phyloP scores from a whole-genome alignment of 2,797 vertebrate species.

The Sebastes wilsoni region DNA sequence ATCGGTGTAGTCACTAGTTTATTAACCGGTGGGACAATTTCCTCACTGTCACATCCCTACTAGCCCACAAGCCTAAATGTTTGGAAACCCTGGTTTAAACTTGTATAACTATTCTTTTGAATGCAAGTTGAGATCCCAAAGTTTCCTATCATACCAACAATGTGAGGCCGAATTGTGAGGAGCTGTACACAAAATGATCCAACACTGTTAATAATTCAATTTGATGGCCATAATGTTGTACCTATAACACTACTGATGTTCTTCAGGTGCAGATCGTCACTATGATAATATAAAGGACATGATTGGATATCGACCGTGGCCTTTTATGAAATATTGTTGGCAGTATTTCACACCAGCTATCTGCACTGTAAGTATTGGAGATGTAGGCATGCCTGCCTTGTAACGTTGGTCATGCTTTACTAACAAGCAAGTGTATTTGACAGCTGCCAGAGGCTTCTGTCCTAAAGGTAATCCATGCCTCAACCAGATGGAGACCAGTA shows the following conservation, averaged over 20 bases:
- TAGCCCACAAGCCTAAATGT: background rate
- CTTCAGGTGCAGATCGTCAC: conserved; percentile 77
- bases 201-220: background rate
- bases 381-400: background rate
- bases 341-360: conserved; percentile 79
- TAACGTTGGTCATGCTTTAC: background rate
- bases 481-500: conserved; percentile 24
- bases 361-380: conserved; percentile 78
- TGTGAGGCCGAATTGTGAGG: background rate
- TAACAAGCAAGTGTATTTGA: conserved; percentile 10
- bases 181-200: background rate
- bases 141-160: background rate
- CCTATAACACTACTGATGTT: background rate
- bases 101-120: background rate
- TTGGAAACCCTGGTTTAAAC: background rate
- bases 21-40: too few relatives aligned
- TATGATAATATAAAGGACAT: conserved; percentile 83
- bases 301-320: conserved; percentile 83
- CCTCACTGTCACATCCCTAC: too few relatives aligned
- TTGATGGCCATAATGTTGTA: background rate
- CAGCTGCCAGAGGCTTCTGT: conserved; percentile 39
- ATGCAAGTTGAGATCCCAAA: background rate
- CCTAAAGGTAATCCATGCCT: conserved; percentile 13
- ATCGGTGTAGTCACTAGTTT: too few relatives aligned
- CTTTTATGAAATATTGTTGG: conserved; percentile 84